Percentiles rank a stretch among this genome's conserved stretches.
phyloP scores from a whole-genome alignment of 1,140 invertebrate species.

The Leptinotarsa texana region DNA sequence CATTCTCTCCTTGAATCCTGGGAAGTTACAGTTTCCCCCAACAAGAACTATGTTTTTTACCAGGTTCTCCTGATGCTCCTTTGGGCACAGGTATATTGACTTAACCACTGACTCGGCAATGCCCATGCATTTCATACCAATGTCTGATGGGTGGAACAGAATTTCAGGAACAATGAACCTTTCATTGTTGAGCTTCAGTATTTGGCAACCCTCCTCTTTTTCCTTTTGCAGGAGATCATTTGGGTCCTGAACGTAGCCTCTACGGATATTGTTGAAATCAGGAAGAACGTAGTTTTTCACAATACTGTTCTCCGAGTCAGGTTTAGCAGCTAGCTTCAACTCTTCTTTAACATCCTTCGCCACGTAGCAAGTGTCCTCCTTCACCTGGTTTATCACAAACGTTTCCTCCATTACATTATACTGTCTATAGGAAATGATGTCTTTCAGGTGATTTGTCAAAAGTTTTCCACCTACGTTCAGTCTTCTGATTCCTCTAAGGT shows the following conservation, averaged over 20 bases:
- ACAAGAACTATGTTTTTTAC: slow-evolving; percentile 88
- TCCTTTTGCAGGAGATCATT: slow-evolving; percentile 57
- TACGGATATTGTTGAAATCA: slow-evolving; percentile 62
- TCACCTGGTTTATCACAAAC: slow-evolving; percentile 97
- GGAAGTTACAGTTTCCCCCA: slow-evolving; percentile 84
- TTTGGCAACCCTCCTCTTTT: slow-evolving; percentile 72
- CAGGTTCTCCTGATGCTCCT: slow-evolving; percentile 80
- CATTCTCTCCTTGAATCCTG: slow-evolving; percentile 84
- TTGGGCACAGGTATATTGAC: slow-evolving; percentile 72
- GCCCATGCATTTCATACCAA: slow-evolving; percentile 93
- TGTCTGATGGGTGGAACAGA: slow-evolving; percentile 92
- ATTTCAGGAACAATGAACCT: slow-evolving; percentile 90
- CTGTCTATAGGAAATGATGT: slow-evolving; percentile 95
- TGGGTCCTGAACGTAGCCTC: slow-evolving; percentile 58
- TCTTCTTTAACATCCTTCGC: slow-evolving; percentile 84
- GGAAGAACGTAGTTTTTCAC: slow-evolving; percentile 92
- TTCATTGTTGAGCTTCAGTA: slow-evolving; percentile 88
- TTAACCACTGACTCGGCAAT: slow-evolving; percentile 87
- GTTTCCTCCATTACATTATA: slow-evolving; percentile 99
- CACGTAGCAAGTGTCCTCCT: slow-evolving; percentile 95
- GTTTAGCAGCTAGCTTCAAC: slow-evolving; percentile 75
- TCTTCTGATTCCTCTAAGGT: slow-evolving; percentile 77
- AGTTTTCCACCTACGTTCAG: slow-evolving; percentile 96
- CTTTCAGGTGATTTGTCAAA: slow-evolving; percentile 98
- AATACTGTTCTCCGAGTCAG: slow-evolving; percentile 63